phyloP scores from a whole-genome alignment of 2,113 vertebrate genomes.

The Fregata magnificens region DNA sequence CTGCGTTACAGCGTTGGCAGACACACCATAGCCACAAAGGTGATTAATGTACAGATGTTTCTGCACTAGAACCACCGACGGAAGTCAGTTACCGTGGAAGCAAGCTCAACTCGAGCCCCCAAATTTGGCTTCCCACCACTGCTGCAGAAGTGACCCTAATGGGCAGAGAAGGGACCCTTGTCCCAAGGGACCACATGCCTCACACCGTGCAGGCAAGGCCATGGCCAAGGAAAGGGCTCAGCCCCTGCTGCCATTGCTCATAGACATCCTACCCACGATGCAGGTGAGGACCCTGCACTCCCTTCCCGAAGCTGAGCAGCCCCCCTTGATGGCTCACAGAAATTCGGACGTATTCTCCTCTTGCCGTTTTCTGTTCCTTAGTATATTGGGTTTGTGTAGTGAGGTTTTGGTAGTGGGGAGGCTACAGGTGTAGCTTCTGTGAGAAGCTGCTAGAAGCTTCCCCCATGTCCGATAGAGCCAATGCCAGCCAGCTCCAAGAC shows the following conservation, averaged over 20 bases:
- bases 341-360: fast-evolving
- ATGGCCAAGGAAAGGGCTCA: neutral
- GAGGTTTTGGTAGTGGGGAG: too few relatives aligned
- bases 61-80: neutral
- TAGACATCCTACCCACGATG: fast-evolving
- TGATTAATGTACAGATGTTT: neutral
- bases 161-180: neutral
- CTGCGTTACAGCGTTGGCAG: neutral
- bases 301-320: neutral
- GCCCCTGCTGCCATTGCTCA: fast-evolving
- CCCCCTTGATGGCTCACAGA: neutral
- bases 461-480: too few relatives aligned
- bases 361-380: neutral
- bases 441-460: too few relatives aligned
- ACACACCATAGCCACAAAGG: neutral
- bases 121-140: neutral
- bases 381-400: too few relatives aligned
- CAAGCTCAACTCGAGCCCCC: neutral
- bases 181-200: fast-evolving
- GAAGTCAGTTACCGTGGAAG: neutral
- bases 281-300: neutral
- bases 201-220: neutral
- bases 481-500: too few relatives aligned
- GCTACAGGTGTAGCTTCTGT: too few relatives aligned
- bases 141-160: neutral